phyloP scores from a whole-genome alignment of 2,888 invertebrate genomes.

The Euplagia quadripunctaria region DNA sequence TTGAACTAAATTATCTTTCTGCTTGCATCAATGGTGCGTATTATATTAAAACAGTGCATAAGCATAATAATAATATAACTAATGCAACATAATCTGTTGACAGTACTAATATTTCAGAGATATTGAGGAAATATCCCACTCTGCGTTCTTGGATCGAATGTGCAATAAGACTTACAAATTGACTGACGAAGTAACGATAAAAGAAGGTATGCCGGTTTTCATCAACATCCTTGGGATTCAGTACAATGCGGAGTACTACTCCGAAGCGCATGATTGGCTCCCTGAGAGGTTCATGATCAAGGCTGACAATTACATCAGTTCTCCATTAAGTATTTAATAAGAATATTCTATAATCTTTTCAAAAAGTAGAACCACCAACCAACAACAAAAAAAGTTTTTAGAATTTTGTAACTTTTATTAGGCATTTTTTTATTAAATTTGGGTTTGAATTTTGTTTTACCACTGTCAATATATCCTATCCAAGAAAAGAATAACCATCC shows the following conservation, averaged over 20 bases:
- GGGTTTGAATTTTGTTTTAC: no score
- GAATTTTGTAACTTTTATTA: no score
- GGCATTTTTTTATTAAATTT: no score
- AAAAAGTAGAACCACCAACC: no score
- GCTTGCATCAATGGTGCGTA: conserved; percentile 70
- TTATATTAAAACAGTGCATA: neutral
- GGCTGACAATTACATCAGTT: no score
- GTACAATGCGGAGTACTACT: conserved; percentile 64
- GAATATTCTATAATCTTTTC: no score
- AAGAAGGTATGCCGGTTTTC: conserved; percentile 68
- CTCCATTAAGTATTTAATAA: conserved; percentile 60
- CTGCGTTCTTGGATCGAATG: conserved; percentile 68
- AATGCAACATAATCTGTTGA: neutral
- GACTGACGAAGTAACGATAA: conserved; percentile 65
- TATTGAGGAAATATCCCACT: conserved; percentile 70
- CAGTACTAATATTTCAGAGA: conserved; percentile 61
- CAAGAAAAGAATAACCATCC: no score
- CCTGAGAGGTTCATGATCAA: conserved; percentile 67
- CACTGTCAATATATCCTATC: no score
- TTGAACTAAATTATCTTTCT: conserved; percentile 70
- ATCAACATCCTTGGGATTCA: conserved; percentile 73
- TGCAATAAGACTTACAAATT: conserved; percentile 65
- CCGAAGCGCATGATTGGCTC: conserved; percentile 69
- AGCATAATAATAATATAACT: neutral
- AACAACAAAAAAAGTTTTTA: no score